Base-by-base conservation (phyloP, 2,888 invertebrate species). In the Erebia aethiops region DNA sequence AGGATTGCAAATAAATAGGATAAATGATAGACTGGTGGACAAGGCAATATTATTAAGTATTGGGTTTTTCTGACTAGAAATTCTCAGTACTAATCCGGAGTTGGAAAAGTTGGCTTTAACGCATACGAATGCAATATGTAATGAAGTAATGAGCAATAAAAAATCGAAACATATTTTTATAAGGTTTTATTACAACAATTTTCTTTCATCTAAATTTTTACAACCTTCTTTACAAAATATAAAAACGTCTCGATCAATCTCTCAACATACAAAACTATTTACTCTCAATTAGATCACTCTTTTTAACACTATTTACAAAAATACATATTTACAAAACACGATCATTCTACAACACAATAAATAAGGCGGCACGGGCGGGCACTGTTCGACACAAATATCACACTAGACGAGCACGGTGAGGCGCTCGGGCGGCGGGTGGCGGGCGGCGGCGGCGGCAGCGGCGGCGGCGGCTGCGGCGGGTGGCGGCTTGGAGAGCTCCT, bases 401-500 rank as follows among this genome's bases (percentile, higher is more conserved):
- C 51, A 14, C 81, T 85, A 90, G 79, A 92, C 91, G 77, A 91
- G 88, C 85, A 91, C 90, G 73, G 91, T 91, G 85, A 92, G 90
- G 69, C 91, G 89, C 85, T 91, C 91, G 82, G 90, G 83, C 80
- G 83, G 81, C 77, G 82, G 80, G 82, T 84, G 80, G 76, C 80
- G 82, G 80, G 18, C 46, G 49, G 21, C 49, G 90, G 83, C 80
- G 83, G 81, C 77, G 82, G 80, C 81, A 83, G 80, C 76, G 80
- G 82, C 73, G 80, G 46, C 46, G 49, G 21, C 46, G 61, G 61
- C 46, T 18, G n/a, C 16, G 16, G 35, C 9, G 16, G 3, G 56
- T n/a, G 35, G 41, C 77, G 76, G 35, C 35, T 35, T 35, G 35
- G 95, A 96, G 84, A 96, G 96, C 94, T 96, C 96, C 94, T 97